A percentile compares a stretch with the other conserved stretches of the same genome.
Conservation (phyloP, 1,140 invertebrate species). For the Trichoplusia ni region DNA sequence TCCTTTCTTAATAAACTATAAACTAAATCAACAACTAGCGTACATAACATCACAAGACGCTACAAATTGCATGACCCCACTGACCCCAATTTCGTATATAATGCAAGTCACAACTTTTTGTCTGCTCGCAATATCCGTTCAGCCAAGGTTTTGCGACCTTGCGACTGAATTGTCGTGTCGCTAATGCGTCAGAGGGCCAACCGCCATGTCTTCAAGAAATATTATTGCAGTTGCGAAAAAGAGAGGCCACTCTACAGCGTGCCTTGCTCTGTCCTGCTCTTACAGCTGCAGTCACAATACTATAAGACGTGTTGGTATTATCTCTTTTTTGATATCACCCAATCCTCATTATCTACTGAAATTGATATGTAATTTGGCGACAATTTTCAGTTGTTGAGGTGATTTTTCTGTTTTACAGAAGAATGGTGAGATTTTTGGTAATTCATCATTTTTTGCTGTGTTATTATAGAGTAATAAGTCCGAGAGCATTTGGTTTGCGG, state of each 20-base stretch:
- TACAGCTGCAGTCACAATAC: too few species aligned
- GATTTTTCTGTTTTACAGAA: conserved; percentile 8
- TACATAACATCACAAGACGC: not conserved
- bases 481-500: too few species aligned
- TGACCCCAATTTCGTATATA: conserved; percentile 27
- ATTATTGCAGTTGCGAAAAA: too few species aligned
- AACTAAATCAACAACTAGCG: not conserved
- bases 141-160: conserved; percentile 31
- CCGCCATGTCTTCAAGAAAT: too few species aligned
- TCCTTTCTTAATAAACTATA: too few species aligned
- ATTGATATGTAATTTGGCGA: conserved; percentile 24
- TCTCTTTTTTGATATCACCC: too few species aligned
- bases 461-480: too few species aligned
- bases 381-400: conserved; percentile 15
- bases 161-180: not conserved
- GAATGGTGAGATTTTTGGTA: too few species aligned
- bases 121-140: conserved; percentile 39
- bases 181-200: conserved; percentile 14
- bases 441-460: not conserved
- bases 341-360: conserved; percentile 10
- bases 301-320: too few species aligned
- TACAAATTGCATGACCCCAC: conserved; percentile 15
- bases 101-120: conserved; percentile 53
- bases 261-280: too few species aligned
- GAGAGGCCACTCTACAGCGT: too few species aligned